Evolutionary conservation across 2,888 invertebrate genomes (phyloP), one percentile per base, ranked within the genome.

Genomic region (Leptodirus hochenwartii): DNA sequence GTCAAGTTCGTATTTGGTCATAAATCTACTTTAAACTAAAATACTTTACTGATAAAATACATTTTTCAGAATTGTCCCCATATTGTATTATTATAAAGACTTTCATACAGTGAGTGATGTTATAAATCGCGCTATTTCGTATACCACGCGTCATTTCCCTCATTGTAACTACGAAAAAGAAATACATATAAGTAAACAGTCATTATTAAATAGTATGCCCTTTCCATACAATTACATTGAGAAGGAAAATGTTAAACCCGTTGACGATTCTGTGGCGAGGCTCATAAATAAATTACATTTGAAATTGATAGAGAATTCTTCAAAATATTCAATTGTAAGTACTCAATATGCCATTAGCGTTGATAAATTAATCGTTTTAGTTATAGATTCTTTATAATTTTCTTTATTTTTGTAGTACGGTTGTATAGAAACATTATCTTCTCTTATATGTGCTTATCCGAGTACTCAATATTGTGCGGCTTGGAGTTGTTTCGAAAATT

Each of bases 291-390:
- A 54, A 22, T 45, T 73, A 22, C 53, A 61, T 15, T 55, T 60
- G 27, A 54, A 54, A 29, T 46, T 81, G 15, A 55, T 71, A 45
- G 57, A 66, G 4, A 64, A 74, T 2, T 63, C 67, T 34, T 72
- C 73, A 29, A 79, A 70, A 54, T 60, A 66, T 53, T 62, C 69
- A 41, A 64, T 69, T 45, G 78, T 77, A 51, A 66, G 69, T 58
- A 30, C 11, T 24, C n/a, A 38, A 35, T 32, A 22, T 13, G 3
- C 6, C 33, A 5, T n/a, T n/a, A n/a, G n/a, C n/a, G n/a, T n/a
- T n/a, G n/a, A n/a, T n/a, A n/a, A n/a, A n/a, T n/a, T n/a, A n/a
- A n/a, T n/a, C n/a, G n/a, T n/a, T n/a, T n/a, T n/a, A n/a, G n/a
- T n/a, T n/a, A n/a, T n/a, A n/a, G n/a, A n/a, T n/a, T n/a, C n/a